These are phyloP conservation scores for Tetrapedia diversipes DNA, from an alignment of 2,888 invertebrate species.

Conservation along the genomic window DNA sequence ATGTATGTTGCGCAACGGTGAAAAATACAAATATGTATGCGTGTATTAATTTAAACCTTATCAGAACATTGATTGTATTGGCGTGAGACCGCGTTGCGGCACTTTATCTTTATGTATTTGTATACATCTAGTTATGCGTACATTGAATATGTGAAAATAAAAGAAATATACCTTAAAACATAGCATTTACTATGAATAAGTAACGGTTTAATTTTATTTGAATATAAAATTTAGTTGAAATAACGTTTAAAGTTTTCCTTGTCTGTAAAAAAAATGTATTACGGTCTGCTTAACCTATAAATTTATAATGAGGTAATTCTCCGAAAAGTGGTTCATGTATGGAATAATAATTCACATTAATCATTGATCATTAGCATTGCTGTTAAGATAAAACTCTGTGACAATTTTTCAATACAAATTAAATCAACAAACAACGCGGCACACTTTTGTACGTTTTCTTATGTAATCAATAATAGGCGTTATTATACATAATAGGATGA, in stretches of 20 bases:
- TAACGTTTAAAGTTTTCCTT: not conserved
- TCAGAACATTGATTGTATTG: not conserved
- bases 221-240: not conserved
- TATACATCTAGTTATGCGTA: not conserved
- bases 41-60: not conserved
- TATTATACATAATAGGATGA: not conserved
- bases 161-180: not conserved
- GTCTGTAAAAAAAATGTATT: not conserved
- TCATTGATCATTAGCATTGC: too few species aligned
- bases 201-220: not conserved
- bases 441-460: not conserved
- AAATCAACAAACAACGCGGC: not conserved
- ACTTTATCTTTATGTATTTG: not conserved
- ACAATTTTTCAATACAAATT: not conserved
- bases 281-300: constrained; percentile 28
- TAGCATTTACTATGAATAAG: not conserved
- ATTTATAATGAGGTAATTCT: not conserved
- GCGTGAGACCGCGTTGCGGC: not conserved
- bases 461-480: constrained; percentile 13
- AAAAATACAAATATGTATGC: not conserved
- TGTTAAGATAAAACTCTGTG: not conserved
- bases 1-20: not conserved
- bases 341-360: too few species aligned
- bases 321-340: too few species aligned
- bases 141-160: constrained; percentile 9